Conservation (phyloP, 2,113 vertebrate species). For the Sebastes schlegelii region DNA sequence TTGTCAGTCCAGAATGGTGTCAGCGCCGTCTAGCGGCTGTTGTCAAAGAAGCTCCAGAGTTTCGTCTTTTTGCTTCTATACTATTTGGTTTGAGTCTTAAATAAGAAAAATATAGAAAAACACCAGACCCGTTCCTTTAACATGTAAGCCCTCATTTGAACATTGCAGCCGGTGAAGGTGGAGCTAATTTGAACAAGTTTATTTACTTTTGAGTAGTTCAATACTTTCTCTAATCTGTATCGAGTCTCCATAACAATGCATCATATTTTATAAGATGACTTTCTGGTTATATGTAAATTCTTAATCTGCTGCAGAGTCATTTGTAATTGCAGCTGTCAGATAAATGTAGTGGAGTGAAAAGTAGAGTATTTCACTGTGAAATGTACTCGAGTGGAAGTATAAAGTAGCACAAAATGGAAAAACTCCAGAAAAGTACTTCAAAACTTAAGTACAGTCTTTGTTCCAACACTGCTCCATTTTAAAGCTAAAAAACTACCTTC, state of each 20-base stretch:
- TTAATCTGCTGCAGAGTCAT: not conserved
- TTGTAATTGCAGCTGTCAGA: not conserved
- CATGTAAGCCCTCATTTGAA: not conserved
- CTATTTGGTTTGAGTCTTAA: no score
- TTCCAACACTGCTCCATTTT: not conserved
- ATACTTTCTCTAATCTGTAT: not conserved
- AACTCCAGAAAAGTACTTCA: not conserved
- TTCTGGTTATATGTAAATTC: not conserved
- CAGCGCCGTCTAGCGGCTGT: no score
- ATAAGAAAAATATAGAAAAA: no score
- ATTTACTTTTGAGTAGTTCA: not conserved
- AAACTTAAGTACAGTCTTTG: not conserved
- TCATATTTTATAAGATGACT: not conserved
- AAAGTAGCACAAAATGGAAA: not conserved
- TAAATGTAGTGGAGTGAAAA: not conserved
- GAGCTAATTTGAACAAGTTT: not conserved
- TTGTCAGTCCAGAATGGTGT: no score
- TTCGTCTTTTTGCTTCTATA: no score
- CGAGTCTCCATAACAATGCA: not conserved
- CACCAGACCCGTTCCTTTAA: no score
- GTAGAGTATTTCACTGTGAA: not conserved
- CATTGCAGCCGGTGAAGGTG: no score
- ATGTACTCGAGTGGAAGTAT: not conserved
- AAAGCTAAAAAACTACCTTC: not conserved
- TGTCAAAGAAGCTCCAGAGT: no score